These are phyloP conservation scores for Premnoplex brunnescens DNA, from an alignment of 2,797 vertebrate species.

Conservation along the genomic window DNA sequence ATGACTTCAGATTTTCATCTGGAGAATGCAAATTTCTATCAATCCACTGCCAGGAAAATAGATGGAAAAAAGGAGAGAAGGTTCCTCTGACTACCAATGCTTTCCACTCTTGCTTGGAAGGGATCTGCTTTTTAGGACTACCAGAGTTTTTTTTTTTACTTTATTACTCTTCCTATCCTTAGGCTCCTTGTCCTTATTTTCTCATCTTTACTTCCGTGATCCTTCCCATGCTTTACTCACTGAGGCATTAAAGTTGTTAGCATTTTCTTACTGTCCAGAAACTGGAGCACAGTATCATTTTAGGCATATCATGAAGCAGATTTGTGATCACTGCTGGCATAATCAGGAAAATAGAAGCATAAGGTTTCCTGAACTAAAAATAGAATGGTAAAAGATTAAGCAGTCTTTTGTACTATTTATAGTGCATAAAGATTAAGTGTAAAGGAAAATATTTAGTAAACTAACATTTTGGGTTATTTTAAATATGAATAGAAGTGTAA, in stretches of 20 bases:
- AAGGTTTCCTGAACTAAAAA: constrained; percentile 7
- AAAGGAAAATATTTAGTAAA: constrained; percentile 35
- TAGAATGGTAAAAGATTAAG: neutral
- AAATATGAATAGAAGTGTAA: neutral
- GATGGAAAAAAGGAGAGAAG: neutral
- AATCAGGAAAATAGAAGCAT: constrained; percentile 1
- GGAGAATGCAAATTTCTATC: neutral
- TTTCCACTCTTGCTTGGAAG: neutral
- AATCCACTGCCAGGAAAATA: neutral
- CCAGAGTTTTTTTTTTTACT: neutral
- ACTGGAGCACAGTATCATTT: neutral
- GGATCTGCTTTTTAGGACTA: neutral
- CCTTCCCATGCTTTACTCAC: neutral
- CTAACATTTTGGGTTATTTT: neutral
- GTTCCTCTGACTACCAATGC: neutral
- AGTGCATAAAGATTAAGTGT: neutral
- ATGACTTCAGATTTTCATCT: constrained; percentile 4
- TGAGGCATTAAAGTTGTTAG: neutral
- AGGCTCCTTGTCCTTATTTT: neutral
- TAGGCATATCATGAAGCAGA: neutral
- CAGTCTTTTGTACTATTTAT: neutral
- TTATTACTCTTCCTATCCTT: neutral
- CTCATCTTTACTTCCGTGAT: neutral
- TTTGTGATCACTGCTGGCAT: neutral
- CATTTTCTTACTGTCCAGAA: neutral